Evolutionary conservation across 2,113 vertebrate species (phyloP).

Genomic region (Gopherus flavomarginatus): DNA sequence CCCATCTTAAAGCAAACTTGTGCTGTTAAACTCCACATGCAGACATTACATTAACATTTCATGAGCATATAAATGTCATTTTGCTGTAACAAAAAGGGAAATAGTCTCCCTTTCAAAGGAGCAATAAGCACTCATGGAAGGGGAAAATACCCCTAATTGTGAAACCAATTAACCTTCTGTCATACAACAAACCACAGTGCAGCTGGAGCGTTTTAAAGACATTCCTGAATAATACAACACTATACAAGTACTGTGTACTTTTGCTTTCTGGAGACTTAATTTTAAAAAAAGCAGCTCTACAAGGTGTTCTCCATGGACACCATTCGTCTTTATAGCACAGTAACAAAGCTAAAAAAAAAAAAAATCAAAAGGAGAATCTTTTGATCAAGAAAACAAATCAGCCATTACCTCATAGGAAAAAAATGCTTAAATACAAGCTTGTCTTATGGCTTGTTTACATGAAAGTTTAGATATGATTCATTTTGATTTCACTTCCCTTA

Average conservation of each 20-base stretch:
- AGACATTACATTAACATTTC: neutral
- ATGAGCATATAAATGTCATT: neutral
- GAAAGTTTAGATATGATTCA: neutral
- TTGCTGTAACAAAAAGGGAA: neutral
- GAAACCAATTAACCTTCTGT: constrained; percentile 7
- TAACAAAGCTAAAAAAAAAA: neutral
- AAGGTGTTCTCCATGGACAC: neutral
- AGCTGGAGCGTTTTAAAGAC: neutral
- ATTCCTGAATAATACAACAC: neutral
- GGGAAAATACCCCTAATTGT: neutral
- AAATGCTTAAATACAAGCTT: neutral
- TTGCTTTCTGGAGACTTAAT: neutral
- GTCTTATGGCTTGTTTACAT: neutral
- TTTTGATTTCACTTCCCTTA: constrained; percentile 13
- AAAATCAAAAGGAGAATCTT: neutral
- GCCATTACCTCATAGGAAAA: neutral
- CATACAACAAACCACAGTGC: neutral
- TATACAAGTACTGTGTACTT: neutral
- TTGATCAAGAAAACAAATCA: neutral
- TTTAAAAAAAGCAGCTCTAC: neutral
- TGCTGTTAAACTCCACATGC: neutral
- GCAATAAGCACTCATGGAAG: neutral
- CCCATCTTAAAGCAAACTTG: neutral
- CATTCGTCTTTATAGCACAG: neutral
- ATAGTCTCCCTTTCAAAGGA: neutral